Base-by-base conservation (phyloP, 2,888 invertebrate genomes). In the Andrena fulva region DNA sequence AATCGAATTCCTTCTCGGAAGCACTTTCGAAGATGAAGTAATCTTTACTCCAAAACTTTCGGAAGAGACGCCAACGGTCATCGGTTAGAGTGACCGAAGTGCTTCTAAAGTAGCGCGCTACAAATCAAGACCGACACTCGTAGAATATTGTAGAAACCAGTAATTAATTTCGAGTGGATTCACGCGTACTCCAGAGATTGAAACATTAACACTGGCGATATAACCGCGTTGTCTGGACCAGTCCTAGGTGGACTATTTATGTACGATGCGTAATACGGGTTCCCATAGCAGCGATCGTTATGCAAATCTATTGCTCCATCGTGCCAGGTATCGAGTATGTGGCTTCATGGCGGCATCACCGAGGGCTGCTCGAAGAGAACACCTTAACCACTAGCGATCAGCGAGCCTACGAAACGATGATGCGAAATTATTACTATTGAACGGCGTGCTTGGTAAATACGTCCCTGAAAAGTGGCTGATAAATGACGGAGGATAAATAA, bases 241-340 rank as follows among this genome's bases (percentile, higher is more conserved):
- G 48, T 27, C 12, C 56, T 48, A 20, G 5, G 10, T 27, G 33
- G 35, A 31, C 54, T 75, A 80, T 80, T 66, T 82, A 80, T 35
- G 80, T 70, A 27, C 29, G 42, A 42, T 42, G 66, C 70, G 60
- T 16, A 54, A 62, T 70, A 75, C 60, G 35, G 16, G 54, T 67
- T 63, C 33, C 69, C 27, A 42, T 69, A 50, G 54, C 27, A 10
- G 31, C 52, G 54, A 62, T 67, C 75, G 62, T 82, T 82, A 82
- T 82, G 80, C 70, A 82, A 82, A 82, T 80, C 48, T 24, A 70
- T 67, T 29, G 56, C 62, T 52, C 52, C 56, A 29, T 64, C 80
- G 63, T 10, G 64, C 63, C 12, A 42, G 59, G 48, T 80, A 75
- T 75, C 7, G 69, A 4, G 59, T 29, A 59, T 31, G 67, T 29